Evolutionary conservation across 2,888 invertebrate species (phyloP).

Genomic region (Hedya salicella): DNA sequence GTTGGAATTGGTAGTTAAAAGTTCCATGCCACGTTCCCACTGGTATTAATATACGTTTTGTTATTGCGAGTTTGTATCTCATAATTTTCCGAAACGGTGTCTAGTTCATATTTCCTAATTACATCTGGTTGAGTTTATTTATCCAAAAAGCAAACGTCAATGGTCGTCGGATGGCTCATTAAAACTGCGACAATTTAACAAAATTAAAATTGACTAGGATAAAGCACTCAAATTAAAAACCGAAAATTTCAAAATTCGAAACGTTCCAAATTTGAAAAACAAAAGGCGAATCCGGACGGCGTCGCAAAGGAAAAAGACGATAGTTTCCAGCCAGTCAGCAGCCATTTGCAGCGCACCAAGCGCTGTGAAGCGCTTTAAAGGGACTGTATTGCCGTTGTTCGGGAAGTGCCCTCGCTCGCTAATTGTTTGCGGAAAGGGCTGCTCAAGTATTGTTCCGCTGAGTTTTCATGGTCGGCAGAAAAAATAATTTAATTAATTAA

Average conservation of each 20-base stretch:
- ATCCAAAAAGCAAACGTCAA: background rate
- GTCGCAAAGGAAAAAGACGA: slow-evolving; percentile 74
- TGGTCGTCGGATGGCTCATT: slow-evolving; percentile 8
- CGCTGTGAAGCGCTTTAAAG: slow-evolving; percentile 56
- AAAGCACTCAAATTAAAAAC: slow-evolving; percentile 42
- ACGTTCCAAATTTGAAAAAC: slow-evolving; percentile 64
- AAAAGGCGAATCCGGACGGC: slow-evolving; percentile 66
- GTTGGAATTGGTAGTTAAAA: slow-evolving; percentile 71
- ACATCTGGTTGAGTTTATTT: background rate
- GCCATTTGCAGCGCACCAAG: slow-evolving; percentile 59
- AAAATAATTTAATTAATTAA: slow-evolving; percentile 19
- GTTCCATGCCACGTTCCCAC: slow-evolving; percentile 54
- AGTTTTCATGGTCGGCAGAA: slow-evolving; percentile 69
- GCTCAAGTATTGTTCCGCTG: slow-evolving; percentile 75
- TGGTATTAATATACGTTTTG: slow-evolving; percentile 60
- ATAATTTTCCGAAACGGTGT: slow-evolving; percentile 3
- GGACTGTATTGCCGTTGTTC: slow-evolving; percentile 76
- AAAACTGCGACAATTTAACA: slow-evolving; percentile 10
- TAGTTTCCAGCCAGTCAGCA: slow-evolving; percentile 75
- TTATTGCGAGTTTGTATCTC: slow-evolving; percentile 47
- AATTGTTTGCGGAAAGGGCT: slow-evolving; percentile 85
- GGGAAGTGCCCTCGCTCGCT: slow-evolving; percentile 76
- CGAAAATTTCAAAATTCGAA: slow-evolving; percentile 42
- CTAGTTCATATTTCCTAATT: slow-evolving; percentile 14
- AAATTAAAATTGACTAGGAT: slow-evolving; percentile 11